phyloP scores from a whole-genome alignment of 1,140 invertebrate species.

The Bicyclus anynana region DNA sequence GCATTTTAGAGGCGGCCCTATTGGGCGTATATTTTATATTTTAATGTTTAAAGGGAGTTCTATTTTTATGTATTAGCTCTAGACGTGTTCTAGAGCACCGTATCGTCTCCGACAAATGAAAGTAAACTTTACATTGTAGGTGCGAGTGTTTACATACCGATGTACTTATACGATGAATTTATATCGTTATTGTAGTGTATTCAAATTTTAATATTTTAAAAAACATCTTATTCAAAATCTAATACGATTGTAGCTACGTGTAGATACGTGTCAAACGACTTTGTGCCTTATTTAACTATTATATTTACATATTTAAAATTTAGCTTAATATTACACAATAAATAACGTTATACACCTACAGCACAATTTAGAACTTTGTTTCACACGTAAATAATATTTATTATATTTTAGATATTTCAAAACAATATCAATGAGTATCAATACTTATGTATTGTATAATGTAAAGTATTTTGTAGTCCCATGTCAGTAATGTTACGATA shows the following conservation, averaged over 20 bases:
- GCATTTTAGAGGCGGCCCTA: not conserved
- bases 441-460: not conserved
- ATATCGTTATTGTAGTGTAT: not conserved
- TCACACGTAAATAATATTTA: not conserved
- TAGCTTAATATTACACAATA: not conserved
- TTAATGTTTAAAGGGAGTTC: not conserved
- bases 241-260: too few relatives aligned
- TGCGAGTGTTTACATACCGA: too few relatives aligned
- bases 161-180: not conserved
- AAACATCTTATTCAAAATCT: not conserved
- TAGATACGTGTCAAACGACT: not conserved
- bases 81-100: too few relatives aligned
- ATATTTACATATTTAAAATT: not conserved
- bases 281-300: not conserved
- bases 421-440: too few relatives aligned
- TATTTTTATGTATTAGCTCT: not conserved
- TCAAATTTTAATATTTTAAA: not conserved
- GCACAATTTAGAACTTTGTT: not conserved
- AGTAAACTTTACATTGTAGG: too few relatives aligned
- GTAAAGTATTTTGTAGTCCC: not conserved
- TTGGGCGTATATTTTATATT: not conserved
- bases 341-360: not conserved
- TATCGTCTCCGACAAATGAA: too few relatives aligned
- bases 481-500: slow-evolving; percentile 6
- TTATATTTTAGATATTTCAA: not conserved